These are phyloP conservation scores for Macrosteles quadrilineatus DNA, from an alignment of 1,140 invertebrate species.

Conservation along the genomic window DNA sequence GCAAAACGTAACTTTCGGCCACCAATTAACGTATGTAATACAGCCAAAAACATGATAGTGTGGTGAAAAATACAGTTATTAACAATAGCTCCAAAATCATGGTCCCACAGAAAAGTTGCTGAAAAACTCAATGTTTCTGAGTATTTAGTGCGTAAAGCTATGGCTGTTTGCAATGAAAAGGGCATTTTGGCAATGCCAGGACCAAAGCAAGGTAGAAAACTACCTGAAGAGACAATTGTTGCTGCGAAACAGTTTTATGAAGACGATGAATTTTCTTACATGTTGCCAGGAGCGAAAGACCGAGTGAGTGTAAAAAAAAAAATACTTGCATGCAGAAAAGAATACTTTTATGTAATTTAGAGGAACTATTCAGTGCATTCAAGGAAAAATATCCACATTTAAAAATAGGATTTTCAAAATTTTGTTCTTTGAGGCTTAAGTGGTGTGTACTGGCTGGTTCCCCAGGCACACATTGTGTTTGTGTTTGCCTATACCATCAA, in stretches of 20 bases:
- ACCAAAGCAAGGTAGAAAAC: no score
- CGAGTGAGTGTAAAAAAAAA: neutral
- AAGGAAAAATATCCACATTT: neutral
- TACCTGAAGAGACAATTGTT: no score
- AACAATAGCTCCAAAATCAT: no score
- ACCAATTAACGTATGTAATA: no score
- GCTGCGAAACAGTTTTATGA: slow-evolving; percentile 6
- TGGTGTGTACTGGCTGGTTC: slow-evolving; percentile 3
- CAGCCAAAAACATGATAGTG: no score
- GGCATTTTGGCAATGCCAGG: no score
- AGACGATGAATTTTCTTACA: slow-evolving; percentile 14
- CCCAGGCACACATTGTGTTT: neutral
- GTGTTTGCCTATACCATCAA: neutral
- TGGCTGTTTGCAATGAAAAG: no score
- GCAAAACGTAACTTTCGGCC: no score
- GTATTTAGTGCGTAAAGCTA: no score
- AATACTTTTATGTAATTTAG: neutral
- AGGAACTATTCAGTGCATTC: neutral
- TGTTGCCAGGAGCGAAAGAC: slow-evolving; percentile 9
- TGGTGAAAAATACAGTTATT: slow-evolving; percentile 5
- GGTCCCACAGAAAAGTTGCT: no score
- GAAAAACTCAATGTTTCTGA: no score
- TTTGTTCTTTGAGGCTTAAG: neutral
- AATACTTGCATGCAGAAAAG: no score
- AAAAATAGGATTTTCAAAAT: neutral